Percentiles rank a stretch among this genome's conserved stretches.
Conservation (phyloP, 2,797 vertebrate genomes). For the Sebastes oblongus region DNA sequence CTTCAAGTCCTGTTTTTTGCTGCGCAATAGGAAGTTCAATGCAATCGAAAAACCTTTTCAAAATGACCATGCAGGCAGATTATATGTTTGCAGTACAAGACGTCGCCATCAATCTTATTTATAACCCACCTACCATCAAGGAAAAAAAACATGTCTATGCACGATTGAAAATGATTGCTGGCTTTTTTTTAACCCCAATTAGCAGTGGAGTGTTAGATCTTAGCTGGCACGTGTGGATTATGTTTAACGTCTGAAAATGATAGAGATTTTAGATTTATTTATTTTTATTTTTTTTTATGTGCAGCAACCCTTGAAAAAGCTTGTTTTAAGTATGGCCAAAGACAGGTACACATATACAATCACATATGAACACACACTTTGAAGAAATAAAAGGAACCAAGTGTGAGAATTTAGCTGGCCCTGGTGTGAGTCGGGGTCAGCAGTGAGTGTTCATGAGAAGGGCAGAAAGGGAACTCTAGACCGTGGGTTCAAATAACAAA, state of each 20-base stretch:
- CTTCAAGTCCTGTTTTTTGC: conserved; percentile 17
- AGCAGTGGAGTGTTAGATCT: conserved; percentile 50
- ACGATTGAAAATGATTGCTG: conserved; percentile 59
- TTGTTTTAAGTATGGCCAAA: conserved; percentile 1
- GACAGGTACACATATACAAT: background rate
- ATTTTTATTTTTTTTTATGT: background rate
- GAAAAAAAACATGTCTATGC: conserved; percentile 42
- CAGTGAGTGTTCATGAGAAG: conserved; percentile 65
- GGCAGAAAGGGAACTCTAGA: conserved; percentile 73
- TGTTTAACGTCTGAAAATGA: conserved; percentile 47
- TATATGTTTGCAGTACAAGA: conserved; percentile 59
- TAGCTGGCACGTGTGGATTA: conserved; percentile 39
- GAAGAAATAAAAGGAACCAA: background rate
- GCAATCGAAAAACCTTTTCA: conserved; percentile 29
- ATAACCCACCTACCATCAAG: conserved; percentile 46
- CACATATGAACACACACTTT: background rate
- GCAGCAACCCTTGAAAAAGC: background rate
- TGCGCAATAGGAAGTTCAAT: conserved; percentile 6
- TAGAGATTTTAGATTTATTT: background rate
- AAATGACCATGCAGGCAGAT: conserved; percentile 53
- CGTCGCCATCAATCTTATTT: conserved; percentile 49
- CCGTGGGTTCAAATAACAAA: conserved; percentile 78
- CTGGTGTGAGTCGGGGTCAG: conserved; percentile 52
- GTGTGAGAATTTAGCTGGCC: conserved; percentile 25
- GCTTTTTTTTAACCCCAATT: conserved; percentile 57